Evolutionary conservation across 2,113 vertebrate genomes (phyloP).

Genomic region (Hippolais icterina): DNA sequence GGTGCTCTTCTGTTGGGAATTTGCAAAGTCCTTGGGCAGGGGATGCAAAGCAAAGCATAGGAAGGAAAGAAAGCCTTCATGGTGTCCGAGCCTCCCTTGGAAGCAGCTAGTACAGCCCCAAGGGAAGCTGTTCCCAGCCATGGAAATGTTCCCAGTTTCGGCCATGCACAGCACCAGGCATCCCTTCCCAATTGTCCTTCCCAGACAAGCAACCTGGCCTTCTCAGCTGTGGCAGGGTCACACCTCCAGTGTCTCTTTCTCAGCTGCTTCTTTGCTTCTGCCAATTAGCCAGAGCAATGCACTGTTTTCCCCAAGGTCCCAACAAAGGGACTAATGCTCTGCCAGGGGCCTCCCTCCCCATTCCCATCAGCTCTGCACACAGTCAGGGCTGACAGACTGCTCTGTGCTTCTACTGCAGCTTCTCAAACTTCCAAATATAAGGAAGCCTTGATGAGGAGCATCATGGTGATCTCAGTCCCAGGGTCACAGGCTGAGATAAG

Average conservation of each 20-base stretch:
- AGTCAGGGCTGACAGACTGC: not conserved
- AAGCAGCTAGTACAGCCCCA: not conserved
- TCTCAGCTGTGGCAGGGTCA: not conserved
- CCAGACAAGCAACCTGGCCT: fast-evolving
- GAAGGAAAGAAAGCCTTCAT: not conserved
- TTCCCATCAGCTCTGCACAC: fast-evolving
- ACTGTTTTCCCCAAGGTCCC: not conserved
- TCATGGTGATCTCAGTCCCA: not conserved
- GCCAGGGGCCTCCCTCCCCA: not conserved
- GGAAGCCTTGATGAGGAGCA: not conserved
- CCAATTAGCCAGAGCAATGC: not conserved
- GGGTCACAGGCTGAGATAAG: not conserved
- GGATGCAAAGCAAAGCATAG: not conserved
- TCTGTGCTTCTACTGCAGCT: not conserved
- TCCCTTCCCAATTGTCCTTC: not conserved
- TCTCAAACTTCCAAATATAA: not conserved
- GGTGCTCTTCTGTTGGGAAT: not conserved
- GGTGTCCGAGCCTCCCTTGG: not conserved
- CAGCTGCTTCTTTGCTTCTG: not conserved
- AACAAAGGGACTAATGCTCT: not conserved
- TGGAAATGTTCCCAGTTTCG: not conserved
- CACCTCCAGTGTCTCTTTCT: not conserved
- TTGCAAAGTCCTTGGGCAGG: not conserved
- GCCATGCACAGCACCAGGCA: not conserved
- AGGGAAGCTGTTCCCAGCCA: not conserved